Evolutionary conservation across 2,113 vertebrate species (phyloP), one percentile per base, ranked within the genome.

Genomic region (Mirounga angustirostris): DNA sequence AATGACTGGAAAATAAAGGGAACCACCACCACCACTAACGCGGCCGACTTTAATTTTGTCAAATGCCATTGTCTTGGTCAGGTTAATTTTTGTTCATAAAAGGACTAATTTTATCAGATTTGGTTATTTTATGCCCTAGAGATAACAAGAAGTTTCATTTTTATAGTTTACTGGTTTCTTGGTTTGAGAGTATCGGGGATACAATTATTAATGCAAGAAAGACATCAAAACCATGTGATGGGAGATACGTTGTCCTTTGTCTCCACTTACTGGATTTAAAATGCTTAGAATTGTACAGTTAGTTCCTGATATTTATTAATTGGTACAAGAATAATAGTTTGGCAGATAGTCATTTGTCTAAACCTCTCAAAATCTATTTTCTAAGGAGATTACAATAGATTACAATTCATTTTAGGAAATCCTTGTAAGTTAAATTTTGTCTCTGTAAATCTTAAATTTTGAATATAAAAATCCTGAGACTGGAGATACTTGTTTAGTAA

Each of bases 261-360:
- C 43, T 84, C 21, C 76, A 71, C 82, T 93, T 96, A 67, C 50
- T 90, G 80, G 30, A 56, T 90, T 94, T 93, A 83, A 96, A 95
- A 71, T 87, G 83, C 22, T 82, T 93, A 93, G 50, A 73, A 50
- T 88, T 73, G 14, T 56, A 28, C 13, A 40, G 0, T 94, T 91
- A 73, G 18, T 59, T 93, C 15, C 2, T 92, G 52, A 36, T 36
- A 69, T 7, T 82, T 96, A 79, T 81, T 78, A 46, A 56, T 82
- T 97, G n/a, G 36, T 76, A 56, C 12, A 80, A 69, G 24, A 82
- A 43, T 56, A 65, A 6, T 78, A 91, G 84, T 36, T 94, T 96
- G 83, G 36, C 28, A 71, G 56, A 56, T 80, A 79, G 19, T 69
- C 86, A 79, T 82, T 93, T 61, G 61, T 81, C 73, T 94, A 76